A percentile compares a stretch with the other conserved stretches of the same genome.
phyloP scores from a whole-genome alignment of 2,797 vertebrate genomes.

The Chelmon rostratus region DNA sequence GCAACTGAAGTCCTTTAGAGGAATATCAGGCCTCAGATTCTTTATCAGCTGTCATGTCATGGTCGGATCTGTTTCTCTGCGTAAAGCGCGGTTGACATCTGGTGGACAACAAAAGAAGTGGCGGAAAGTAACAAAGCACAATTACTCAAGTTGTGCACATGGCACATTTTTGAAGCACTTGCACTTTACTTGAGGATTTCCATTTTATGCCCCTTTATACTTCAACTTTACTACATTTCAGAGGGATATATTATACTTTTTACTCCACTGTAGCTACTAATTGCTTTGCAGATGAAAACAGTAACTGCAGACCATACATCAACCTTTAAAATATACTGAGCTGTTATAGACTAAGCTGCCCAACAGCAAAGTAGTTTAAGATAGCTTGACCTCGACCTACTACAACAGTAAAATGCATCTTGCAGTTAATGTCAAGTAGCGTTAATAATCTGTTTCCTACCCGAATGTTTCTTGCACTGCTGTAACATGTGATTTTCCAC shows the following conservation, averaged over 20 bases:
- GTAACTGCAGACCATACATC: background rate
- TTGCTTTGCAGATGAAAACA: background rate
- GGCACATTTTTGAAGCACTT: background rate
- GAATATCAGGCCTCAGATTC: background rate
- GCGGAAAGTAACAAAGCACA: background rate
- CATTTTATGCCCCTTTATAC: too few species aligned
- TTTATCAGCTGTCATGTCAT: background rate
- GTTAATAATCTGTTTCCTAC: background rate
- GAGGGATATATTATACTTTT: too few species aligned
- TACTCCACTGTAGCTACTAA: too few species aligned
- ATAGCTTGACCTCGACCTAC: background rate
- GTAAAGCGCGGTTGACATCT: slow-evolving; percentile 69
- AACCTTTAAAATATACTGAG: background rate
- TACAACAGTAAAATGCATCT: background rate
- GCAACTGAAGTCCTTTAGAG: background rate
- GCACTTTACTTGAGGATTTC: too few species aligned
- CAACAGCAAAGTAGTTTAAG: background rate
- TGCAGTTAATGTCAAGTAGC: background rate
- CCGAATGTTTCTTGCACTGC: background rate
- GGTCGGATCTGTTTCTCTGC: background rate
- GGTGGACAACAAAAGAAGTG: slow-evolving; percentile 55
- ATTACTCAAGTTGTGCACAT: background rate
- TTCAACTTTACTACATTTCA: background rate
- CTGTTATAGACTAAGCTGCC: background rate
- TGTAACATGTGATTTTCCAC: background rate